phyloP scores from a whole-genome alignment of 2,113 vertebrate genomes.

The Myotis davidii region DNA sequence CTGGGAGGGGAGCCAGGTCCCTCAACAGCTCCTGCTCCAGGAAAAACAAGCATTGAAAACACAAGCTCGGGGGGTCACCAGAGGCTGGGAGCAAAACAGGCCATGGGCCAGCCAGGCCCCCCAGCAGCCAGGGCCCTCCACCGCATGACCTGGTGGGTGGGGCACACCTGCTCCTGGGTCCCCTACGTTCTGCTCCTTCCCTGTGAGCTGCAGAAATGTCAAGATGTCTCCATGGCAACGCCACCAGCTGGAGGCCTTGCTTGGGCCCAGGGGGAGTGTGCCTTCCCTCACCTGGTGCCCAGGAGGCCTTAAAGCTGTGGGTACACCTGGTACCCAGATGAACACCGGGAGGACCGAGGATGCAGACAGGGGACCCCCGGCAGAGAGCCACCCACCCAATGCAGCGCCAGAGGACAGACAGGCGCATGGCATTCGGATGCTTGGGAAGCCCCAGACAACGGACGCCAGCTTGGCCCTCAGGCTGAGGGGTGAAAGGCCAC shows the following conservation, averaged over 20 bases:
- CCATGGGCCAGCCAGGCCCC: not conserved
- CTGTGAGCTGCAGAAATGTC: not conserved
- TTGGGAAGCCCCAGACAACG: not conserved
- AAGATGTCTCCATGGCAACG: slow-evolving; percentile 40
- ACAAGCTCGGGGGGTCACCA: not conserved
- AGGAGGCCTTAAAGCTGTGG: not conserved
- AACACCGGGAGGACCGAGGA: not conserved
- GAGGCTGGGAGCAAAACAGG: not conserved
- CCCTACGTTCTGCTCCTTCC: not conserved
- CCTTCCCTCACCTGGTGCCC: not conserved
- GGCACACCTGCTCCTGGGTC: not conserved
- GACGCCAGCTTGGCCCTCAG: not conserved
- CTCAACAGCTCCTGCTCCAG: not conserved
- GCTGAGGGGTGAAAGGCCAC: not conserved
- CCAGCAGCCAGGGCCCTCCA: not conserved
- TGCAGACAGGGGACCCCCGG: not conserved
- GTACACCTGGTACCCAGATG: not conserved
- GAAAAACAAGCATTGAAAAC: not conserved
- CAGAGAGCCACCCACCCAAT: accelerated
- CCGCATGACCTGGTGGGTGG: not conserved
- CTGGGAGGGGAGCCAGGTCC: not conserved
- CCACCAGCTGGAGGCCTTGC: not conserved
- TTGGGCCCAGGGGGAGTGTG: not conserved
- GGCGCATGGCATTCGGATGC: accelerated
- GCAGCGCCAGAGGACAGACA: not conserved